Evolutionary conservation across 2,888 invertebrate species (phyloP), one percentile per base, ranked within the genome.

Genomic region (Cerastis leucographa): DNA sequence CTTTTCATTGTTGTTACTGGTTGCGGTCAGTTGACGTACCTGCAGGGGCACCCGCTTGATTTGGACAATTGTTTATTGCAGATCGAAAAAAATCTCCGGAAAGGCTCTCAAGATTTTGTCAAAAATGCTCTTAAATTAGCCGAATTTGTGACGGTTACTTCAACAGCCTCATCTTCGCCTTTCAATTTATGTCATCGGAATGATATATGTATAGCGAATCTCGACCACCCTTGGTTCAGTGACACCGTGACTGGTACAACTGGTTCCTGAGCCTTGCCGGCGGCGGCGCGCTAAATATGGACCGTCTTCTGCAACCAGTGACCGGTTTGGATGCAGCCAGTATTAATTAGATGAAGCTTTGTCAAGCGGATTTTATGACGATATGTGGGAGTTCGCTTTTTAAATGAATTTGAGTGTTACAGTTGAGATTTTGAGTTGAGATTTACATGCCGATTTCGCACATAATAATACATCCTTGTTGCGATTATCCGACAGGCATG

Each of bases 201-300:
- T 84, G 64, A 83, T 83, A 78, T n/a, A n/a, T n/a, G n/a, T n/a
- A n/a, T 73, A 70, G 84, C 81, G 74, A 84, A 84, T 84, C 78
- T 72, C 81, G 74, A 81, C 81, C 84, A 84, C 83, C 78, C 78
- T 79, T 88, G 85, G 91, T 90, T 91, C 90, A 91, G 85, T 91
- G 92, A 91, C 91, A 90, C 85, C 84, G 68, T 82, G 79, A 85
- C 81, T 82, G 78, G 85, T 73, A 65, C 56, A 78, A 91, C 91
- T 86, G 91, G 91, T 91, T 86, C 67, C 69, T 56, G 70, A 79
- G 83, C 84, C 89, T 87, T 83, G 87, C 88, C 88, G 83, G 72
- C 83, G 87, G 83, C 87, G n/a, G n/a, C n/a, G 84, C 71, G 87
- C 87, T 90, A 90, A 88, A 90, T 87, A 87, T 83, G 87, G 88